These are phyloP conservation scores for Montipora foliosa DNA, from an alignment of 64 coral and sea anemone genomes.

Conservation along the genomic window DNA sequence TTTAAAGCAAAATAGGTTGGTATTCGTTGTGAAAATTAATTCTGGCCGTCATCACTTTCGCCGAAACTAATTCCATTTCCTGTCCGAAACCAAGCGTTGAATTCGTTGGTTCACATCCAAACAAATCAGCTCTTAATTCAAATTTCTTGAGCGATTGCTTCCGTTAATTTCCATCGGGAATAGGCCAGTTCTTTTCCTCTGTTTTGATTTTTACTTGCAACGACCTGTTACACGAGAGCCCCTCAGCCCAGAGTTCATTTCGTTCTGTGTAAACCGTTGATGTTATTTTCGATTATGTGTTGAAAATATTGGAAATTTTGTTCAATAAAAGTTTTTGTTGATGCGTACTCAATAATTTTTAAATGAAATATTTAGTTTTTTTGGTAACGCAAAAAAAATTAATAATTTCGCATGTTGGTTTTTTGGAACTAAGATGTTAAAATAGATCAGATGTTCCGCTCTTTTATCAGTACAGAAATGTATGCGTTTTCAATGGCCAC, in stretches of 20 bases:
- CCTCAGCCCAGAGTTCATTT: too few species aligned
- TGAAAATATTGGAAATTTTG: too few species aligned
- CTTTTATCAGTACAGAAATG: background rate
- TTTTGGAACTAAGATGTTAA: background rate
- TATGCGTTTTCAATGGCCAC: background rate
- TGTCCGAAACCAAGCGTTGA: background rate
- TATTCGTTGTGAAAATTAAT: background rate
- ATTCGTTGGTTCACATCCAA: background rate
- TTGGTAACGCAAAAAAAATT: too few species aligned
- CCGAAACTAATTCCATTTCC: background rate
- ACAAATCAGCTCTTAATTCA: background rate
- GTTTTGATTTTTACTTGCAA: background rate
- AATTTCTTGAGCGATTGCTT: background rate
- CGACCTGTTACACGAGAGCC: background rate
- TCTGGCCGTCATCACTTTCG: background rate
- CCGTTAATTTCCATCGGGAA: constrained; percentile 15
- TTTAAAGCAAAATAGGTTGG: background rate
- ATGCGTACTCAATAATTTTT: background rate
- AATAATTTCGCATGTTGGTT: background rate
- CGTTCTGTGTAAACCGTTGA: too few species aligned
- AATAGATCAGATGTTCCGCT: background rate
- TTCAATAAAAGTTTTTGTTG: too few species aligned
- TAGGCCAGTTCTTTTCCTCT: background rate
- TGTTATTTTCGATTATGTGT: background rate
- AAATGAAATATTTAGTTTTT: background rate